Base-by-base conservation (phyloP, 2,113 vertebrate species). In the Coregonus clupeaformis region DNA sequence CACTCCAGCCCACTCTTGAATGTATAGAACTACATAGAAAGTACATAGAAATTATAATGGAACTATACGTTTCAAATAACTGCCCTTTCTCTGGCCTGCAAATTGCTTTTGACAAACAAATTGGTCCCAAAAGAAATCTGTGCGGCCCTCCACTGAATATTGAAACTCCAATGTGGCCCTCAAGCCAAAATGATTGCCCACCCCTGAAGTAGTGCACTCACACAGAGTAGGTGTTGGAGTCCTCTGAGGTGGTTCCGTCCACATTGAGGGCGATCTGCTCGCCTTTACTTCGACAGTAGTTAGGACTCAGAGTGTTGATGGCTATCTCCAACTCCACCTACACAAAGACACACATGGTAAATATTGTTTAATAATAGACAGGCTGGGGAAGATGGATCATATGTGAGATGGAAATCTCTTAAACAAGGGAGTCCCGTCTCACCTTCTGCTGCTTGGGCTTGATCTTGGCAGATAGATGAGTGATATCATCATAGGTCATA, bases 361-460 rank as follows among this genome's bases (percentile, higher is more conserved):
- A 24, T n/a, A 25, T 1, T 42, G 36, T 42, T 42, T 27, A 47
- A 49, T 1, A 5, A 0, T n/a, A 16, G 14, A 73, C 9, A 9
- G 65, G 24, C 4, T 14, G 29, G 27, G 59, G 36, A 42, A 42
- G 9, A 49, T n/a, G 18, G 32, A 1, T 36, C 42, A 49, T 60
- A 45, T 9, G 5, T 5, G 2, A 2, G 1, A 49, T 20, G 5
- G 6, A 55, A 6, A 24, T 14, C 1, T 18, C 49, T 52, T 14
- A 14, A 20, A 32, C 30, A 20, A 42, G 27, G 29, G 29, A 69
- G 20, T 3, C 9, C 5, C 29, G 63, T 1, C 72, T 68, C 71
- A 99, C 98, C 95, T 95, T 96, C 87, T 99, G 97, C 83, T 98
- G 97, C 84, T 98, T 98, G 73, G 98, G 97, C 89, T 99, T 99